phyloP scores from a whole-genome alignment of 1,140 invertebrate species.

The Zaprionus inermis region DNA sequence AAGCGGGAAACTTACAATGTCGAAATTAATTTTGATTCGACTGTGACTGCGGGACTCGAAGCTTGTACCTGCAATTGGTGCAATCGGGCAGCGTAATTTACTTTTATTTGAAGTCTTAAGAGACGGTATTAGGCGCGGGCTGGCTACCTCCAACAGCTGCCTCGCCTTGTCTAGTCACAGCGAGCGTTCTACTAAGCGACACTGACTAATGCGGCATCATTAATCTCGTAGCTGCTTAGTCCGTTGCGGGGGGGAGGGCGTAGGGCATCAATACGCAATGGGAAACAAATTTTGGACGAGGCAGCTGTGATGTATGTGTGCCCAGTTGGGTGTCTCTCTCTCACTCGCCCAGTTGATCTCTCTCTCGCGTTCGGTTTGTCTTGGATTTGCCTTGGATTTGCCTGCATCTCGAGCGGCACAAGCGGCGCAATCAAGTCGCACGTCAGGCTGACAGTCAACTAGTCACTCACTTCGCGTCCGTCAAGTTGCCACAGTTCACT shows the following conservation, averaged over 20 bases:
- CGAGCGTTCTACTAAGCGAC: constrained; percentile 67
- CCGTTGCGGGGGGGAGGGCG: constrained; percentile 13
- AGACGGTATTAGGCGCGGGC: constrained; percentile 15
- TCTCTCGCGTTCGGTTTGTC: constrained; percentile 6
- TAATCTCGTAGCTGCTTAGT: constrained; percentile 76
- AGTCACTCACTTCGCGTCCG: constrained; percentile 50
- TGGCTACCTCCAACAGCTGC: background rate
- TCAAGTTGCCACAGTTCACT: constrained; percentile 35
- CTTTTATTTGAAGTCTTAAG: constrained; percentile 63
- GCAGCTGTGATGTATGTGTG: constrained; percentile 53
- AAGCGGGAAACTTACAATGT: constrained; percentile 61
- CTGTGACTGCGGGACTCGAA: constrained; percentile 24
- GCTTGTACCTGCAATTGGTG: constrained; percentile 55
- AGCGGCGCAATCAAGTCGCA: constrained; percentile 64
- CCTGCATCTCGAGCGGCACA: constrained; percentile 38
- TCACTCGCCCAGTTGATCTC: constrained; percentile 19
- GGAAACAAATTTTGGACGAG: constrained; percentile 22
- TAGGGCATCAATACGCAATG: constrained; percentile 71
- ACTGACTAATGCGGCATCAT: constrained; percentile 76
- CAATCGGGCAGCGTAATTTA: constrained; percentile 62
- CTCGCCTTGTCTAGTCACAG: constrained; percentile 14
- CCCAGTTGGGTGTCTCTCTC: constrained; percentile 49
- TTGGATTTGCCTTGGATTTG: constrained; percentile 50
- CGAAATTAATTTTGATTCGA: constrained; percentile 75
- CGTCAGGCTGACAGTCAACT: constrained; percentile 54